Conservation (phyloP, 1,140 invertebrate species). For the Meloidogyne hapla region DNA sequence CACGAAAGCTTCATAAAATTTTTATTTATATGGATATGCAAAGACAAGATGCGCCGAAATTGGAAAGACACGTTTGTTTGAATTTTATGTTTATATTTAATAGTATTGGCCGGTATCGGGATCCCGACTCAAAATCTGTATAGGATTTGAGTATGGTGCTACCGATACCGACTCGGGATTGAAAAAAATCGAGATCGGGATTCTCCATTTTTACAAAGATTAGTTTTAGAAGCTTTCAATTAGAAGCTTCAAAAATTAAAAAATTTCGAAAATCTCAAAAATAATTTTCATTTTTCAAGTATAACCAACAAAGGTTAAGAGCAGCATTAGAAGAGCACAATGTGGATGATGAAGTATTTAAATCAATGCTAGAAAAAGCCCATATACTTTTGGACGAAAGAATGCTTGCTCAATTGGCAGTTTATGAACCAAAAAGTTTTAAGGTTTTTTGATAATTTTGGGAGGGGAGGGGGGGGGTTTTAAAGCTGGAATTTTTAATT, state of each 20-base stretch:
- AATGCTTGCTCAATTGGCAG: slow-evolving; percentile 54
- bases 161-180: too few relatives aligned
- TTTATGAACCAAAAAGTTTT: slow-evolving; percentile 59
- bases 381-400: slow-evolving; percentile 57
- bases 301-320: slow-evolving; percentile 49
- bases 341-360: slow-evolving; percentile 46
- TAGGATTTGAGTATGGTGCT: too few relatives aligned
- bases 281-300: too few relatives aligned
- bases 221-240: too few relatives aligned
- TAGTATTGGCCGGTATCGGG: too few relatives aligned
- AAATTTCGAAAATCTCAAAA: too few relatives aligned
- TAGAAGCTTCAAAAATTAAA: too few relatives aligned
- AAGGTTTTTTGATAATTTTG: slow-evolving; percentile 44
- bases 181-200: too few relatives aligned
- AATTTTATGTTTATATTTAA: slow-evolving; percentile 18
- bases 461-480: not conserved
- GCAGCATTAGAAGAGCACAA: slow-evolving; percentile 52
- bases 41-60: slow-evolving; percentile 46
- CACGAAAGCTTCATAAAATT: slow-evolving; percentile 49
- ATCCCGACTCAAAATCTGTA: too few relatives aligned
- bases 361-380: slow-evolving; percentile 47
- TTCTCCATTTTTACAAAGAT: too few relatives aligned
- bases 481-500: too few relatives aligned
- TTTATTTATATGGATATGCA: slow-evolving; percentile 58
- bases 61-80: slow-evolving; percentile 50